phyloP scores from a whole-genome alignment of 2,888 invertebrate genomes.

The Thecocarcelia acutangulata region DNA sequence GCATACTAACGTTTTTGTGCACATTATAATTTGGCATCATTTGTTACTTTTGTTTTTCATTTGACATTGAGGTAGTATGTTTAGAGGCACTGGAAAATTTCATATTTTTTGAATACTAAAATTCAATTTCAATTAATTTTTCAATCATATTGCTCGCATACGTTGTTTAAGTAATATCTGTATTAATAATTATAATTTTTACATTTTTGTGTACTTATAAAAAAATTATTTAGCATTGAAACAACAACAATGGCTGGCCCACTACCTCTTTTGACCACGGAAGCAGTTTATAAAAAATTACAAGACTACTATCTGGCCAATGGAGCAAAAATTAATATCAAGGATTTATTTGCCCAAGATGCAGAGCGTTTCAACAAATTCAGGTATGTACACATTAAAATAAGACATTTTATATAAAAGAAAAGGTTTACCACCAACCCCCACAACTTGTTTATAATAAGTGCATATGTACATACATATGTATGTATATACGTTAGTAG shows the following conservation, averaged over 20 bases:
- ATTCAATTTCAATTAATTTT: conserved; percentile 47
- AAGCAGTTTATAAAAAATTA: conserved; percentile 88
- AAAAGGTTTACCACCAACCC: not conserved
- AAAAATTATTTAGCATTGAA: conserved; percentile 40
- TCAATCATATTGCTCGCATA: conserved; percentile 37
- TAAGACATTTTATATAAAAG: not conserved
- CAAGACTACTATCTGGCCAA: conserved; percentile 88
- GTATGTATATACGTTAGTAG: not conserved
- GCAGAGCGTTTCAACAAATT: conserved; percentile 92
- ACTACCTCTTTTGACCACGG: conserved; percentile 84
- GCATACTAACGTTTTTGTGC: not conserved
- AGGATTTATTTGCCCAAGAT: conserved; percentile 91
- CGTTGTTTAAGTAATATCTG: conserved; percentile 45
- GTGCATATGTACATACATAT: too few species aligned
- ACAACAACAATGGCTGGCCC: conserved; percentile 72
- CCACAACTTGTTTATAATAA: not conserved
- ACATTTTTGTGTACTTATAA: conserved; percentile 43
- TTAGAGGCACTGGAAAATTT: conserved; percentile 61
- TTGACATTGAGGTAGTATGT: conserved; percentile 79
- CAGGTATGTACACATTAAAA: conserved; percentile 84
- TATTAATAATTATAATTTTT: conserved; percentile 21
- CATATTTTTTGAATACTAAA: conserved; percentile 55
- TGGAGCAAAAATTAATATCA: conserved; percentile 89
- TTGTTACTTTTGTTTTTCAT: conserved; percentile 78
- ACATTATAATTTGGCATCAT: conserved; percentile 17